Base-by-base conservation (phyloP, 1,140 invertebrate genomes). In the Ruditapes philippinarum region DNA sequence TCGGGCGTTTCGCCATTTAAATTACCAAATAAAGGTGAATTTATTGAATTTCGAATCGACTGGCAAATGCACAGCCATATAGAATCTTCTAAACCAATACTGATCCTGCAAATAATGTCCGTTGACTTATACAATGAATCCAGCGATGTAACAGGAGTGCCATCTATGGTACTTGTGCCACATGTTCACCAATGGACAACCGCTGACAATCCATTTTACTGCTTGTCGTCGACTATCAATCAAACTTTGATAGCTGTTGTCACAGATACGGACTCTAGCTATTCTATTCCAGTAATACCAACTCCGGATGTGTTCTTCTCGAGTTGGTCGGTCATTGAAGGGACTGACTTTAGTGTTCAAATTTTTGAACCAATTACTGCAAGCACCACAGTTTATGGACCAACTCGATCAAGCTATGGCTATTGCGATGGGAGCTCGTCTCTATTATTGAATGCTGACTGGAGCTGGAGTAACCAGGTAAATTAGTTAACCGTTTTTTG, bases 121-220 rank as follows among this genome's bases (percentile, higher is more conserved):
- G 19, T 89, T 49, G 62, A 89, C 40, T 22, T 89, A 12, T 89
- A 89, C 28, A 83, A 89, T 25, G 33, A 62, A 19, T 49, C 85
- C 1, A 49, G 22, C 28, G 42, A 51, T 51, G 68, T 85, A 22
- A 33, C 57, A 9, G 85, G 85, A 25, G 31, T 7, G 9, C 85
- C 85, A 33, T 19, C 60, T 2, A 88, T 88, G 85, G 74, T 88
- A 1, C 2, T 88, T 11, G 76, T 88, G 17, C 85, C 49, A 11
- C 36, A 57, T 31, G 65, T 28, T 9, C 38, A 80, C 12, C 85
- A 88, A 17, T 88, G 85, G 85, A 65, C 31, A 22, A 31, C 51
- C 4, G 17, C 57, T 38, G 40, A n/a, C n/a, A 73, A 3, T 11
- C 28, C 38, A 0, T 68, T 49, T 45, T 68, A 40, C 19, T 82